Base-by-base conservation (phyloP, 2,888 invertebrate species). In the Unio delphinus region DNA sequence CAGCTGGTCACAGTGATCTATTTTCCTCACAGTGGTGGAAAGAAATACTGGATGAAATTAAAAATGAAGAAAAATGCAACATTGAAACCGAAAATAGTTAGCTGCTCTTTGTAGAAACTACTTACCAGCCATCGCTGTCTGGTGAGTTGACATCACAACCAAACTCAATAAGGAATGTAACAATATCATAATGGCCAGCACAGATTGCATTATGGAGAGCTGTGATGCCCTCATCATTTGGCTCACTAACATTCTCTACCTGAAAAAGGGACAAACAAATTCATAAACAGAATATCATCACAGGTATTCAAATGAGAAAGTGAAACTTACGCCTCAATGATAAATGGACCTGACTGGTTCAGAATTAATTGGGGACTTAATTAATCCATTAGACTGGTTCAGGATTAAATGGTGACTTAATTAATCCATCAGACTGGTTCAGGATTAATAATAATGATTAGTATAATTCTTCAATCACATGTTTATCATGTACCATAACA, bases 91-190 rank as follows among this genome's bases (percentile, higher is more conserved):
- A 45, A 45, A 1, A 45, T 45, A 45, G 11, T 11, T 45, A 15
- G 45, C 45, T 15, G 45, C 15, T 15, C 45, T 45, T 45, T 45
- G 11, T 45, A 11, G 45, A 45, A 45, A 45, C 28, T 15, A 87
- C 91, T 90, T 87, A 93, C 98, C 98, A 99, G 69, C 98, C 98
- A 89, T 99, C 98, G 71, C 96, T 96, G 89, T 99, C 99, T 88
- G 98, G 98, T 23, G 99, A 98, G 91, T 99, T 99, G 65, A 99
- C 99, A 91, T 99, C 99, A 90, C 99, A 99, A 68, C 99, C 98
- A 88, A 96, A 95, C 91, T 98, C 97, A 67, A 99, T 97, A 70
- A 99, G 93, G 91, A 98, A 97, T 92, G 96, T 95, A 84, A 99
- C 99, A 87, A 99, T 98, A 89, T 99, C 98, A 87, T 97, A 94